A percentile compares a stretch with the other conserved stretches of the same genome.
These are phyloP conservation scores for Mionectes olivaceus DNA, from an alignment of 2,797 vertebrate species.

Conservation along the genomic window DNA sequence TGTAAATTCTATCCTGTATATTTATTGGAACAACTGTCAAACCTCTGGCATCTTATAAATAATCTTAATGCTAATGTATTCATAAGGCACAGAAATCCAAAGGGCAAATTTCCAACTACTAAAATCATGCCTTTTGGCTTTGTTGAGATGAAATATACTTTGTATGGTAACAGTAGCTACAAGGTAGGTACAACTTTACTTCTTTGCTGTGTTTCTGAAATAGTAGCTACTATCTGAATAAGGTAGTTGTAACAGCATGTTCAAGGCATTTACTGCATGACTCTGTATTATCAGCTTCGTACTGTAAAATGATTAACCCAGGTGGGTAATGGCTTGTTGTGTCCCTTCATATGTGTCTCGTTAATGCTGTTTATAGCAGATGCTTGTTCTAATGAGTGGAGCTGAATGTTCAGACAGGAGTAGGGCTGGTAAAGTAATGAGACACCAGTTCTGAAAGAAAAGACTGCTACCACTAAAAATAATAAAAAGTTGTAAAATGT, in stretches of 20 bases:
- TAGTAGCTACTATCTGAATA: background rate
- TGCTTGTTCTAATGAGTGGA: slow-evolving; percentile 76
- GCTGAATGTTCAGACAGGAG: slow-evolving; percentile 69
- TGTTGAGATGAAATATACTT: background rate
- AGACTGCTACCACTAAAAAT: slow-evolving; percentile 36
- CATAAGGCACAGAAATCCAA: slow-evolving; percentile 13
- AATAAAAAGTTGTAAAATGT: slow-evolving; percentile 58
- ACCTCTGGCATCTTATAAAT: slow-evolving; percentile 12
- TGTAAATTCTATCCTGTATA: background rate
- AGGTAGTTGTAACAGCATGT: background rate
- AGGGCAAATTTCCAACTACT: background rate
- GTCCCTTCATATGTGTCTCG: slow-evolving; percentile 65
- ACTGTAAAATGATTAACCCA: slow-evolving; percentile 59
- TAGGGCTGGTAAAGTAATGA: slow-evolving; percentile 60
- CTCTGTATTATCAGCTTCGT: slow-evolving; percentile 23
- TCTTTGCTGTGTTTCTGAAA: background rate
- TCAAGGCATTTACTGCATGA: background rate
- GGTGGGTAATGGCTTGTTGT: slow-evolving; percentile 67
- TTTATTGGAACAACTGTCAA: slow-evolving; percentile 29
- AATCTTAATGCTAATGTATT: slow-evolving; percentile 43
- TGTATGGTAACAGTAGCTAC: background rate
- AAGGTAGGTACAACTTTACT: background rate
- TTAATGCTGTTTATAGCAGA: slow-evolving; percentile 75
- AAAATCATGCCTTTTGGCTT: slow-evolving; percentile 21
- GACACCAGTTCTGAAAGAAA: slow-evolving; percentile 31